A percentile compares a stretch with the other conserved stretches of the same genome.
Conservation (phyloP, 2,113 vertebrate genomes). For the Cyphomyrus plagiostoma region DNA sequence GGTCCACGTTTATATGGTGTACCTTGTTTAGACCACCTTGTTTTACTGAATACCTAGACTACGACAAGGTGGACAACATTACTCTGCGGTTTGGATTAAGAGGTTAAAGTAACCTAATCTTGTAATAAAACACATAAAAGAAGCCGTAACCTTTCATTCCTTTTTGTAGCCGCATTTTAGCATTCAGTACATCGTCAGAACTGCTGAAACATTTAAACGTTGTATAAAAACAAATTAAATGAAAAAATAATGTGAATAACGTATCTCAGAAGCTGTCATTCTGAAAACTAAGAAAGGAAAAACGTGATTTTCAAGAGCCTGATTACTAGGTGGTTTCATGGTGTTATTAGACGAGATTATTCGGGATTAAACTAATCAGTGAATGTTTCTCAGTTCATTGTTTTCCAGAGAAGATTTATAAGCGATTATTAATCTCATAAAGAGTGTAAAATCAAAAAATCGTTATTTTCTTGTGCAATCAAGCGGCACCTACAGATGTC, state of each 20-base stretch:
- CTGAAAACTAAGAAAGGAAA: slow-evolving; percentile 5
- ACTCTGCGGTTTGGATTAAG: background rate
- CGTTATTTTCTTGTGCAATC: slow-evolving; percentile 39
- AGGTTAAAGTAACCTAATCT: background rate
- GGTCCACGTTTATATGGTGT: background rate
- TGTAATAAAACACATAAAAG: background rate
- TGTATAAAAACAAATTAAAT: background rate
- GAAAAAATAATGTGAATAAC: background rate
- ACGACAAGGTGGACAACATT: background rate
- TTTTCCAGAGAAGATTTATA: slow-evolving; percentile 67
- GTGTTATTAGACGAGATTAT: slow-evolving; percentile 70
- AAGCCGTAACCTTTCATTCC: background rate
- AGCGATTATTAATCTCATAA: slow-evolving; percentile 65
- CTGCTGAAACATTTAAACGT: background rate
- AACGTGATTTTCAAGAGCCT: slow-evolving; percentile 25
- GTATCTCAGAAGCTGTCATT: slow-evolving; percentile 11
- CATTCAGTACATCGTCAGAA: background rate
- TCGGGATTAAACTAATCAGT: slow-evolving; percentile 74
- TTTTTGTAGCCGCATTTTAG: background rate
- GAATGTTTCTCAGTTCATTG: slow-evolving; percentile 72
- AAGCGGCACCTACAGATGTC: slow-evolving; percentile 26
- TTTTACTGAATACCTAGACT: background rate
- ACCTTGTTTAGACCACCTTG: background rate
- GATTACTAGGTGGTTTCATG: slow-evolving; percentile 44
- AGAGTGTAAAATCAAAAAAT: slow-evolving; percentile 62